phyloP scores from a whole-genome alignment of 2,888 invertebrate species.

The Drosophila pullipes region DNA sequence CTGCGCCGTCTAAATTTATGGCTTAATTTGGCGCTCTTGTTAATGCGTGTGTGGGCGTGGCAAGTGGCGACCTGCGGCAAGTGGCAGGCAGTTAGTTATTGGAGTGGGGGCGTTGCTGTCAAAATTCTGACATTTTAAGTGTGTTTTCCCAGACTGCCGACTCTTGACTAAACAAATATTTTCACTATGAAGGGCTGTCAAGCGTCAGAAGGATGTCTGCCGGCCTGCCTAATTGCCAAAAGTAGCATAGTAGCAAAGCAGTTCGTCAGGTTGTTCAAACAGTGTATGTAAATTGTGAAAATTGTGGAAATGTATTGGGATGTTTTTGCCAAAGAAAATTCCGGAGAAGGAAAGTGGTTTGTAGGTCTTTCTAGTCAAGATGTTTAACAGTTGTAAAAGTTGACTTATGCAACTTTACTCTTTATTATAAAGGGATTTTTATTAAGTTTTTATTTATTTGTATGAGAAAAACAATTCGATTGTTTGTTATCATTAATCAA shows the following conservation, averaged over 20 bases:
- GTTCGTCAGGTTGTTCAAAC: constrained; percentile 9
- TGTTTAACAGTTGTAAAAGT: not conserved
- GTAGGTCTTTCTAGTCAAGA: not conserved
- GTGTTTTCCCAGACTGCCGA: constrained; percentile 48
- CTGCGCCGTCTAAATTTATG: constrained; percentile 69
- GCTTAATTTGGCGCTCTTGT: constrained; percentile 77
- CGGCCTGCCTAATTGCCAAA: constrained; percentile 56
- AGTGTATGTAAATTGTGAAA: constrained; percentile 7
- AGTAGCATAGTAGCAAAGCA: constrained; percentile 12
- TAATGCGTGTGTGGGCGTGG: constrained; percentile 69
- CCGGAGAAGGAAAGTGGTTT: not conserved
- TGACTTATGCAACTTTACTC: accelerated
- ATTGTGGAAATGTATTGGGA: not conserved
- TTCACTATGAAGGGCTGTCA: constrained; percentile 50
- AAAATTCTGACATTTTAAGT: constrained; percentile 72
- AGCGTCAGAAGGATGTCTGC: constrained; percentile 1
- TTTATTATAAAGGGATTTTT: not conserved
- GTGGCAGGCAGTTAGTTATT: constrained; percentile 9
- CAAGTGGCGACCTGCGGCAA: constrained; percentile 27
- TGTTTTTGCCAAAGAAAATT: constrained; percentile 2
- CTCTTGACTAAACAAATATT: constrained; percentile 68
- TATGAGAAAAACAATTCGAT: not conserved
- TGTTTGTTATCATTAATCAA: not conserved
- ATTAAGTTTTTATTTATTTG: not conserved
- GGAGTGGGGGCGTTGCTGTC: constrained; percentile 69